Percentiles rank a stretch among this genome's conserved stretches.
These are phyloP conservation scores for Noctuana brunneofusca DNA, from an alignment of 2,888 invertebrate genomes.

Conservation along the genomic window DNA sequence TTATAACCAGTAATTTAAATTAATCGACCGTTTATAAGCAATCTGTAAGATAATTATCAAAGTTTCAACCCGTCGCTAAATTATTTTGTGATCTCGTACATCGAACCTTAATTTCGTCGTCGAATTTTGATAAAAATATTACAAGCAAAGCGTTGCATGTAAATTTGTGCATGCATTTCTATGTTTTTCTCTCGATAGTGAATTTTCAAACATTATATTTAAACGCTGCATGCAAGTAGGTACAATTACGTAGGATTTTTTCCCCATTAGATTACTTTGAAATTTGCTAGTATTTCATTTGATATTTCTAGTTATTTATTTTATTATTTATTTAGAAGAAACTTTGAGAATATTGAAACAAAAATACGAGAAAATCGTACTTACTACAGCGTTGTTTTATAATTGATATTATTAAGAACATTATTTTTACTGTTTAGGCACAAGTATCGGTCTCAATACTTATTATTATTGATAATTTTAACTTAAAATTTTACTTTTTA, in stretches of 20 bases:
- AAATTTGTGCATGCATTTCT: neutral
- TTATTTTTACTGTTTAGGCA: too few species aligned
- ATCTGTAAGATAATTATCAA: constrained; percentile 30
- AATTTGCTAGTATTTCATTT: too few species aligned
- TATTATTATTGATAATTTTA: too few species aligned
- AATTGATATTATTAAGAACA: too few species aligned
- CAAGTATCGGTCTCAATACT: too few species aligned
- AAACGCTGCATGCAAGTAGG: neutral
- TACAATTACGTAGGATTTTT: too few species aligned
- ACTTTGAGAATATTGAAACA: too few species aligned
- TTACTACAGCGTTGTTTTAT: too few species aligned
- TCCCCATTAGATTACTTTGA: neutral
- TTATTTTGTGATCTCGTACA: constrained; percentile 10
- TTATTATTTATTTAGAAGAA: too few species aligned
- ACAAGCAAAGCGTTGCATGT: neutral
- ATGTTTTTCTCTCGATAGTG: neutral
- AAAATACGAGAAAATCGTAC: too few species aligned
- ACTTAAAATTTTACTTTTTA: too few species aligned
- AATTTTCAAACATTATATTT: neutral
- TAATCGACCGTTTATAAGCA: constrained; percentile 31
- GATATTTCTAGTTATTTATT: too few species aligned
- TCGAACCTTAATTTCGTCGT: constrained; percentile 6
- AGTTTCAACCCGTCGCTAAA: constrained; percentile 10
- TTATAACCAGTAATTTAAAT: constrained; percentile 31
- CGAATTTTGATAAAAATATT: constrained; percentile 3